These are phyloP conservation scores for Microctonus aethiopoides DNA, from an alignment of 2,888 invertebrate genomes.

Conservation along the genomic window DNA sequence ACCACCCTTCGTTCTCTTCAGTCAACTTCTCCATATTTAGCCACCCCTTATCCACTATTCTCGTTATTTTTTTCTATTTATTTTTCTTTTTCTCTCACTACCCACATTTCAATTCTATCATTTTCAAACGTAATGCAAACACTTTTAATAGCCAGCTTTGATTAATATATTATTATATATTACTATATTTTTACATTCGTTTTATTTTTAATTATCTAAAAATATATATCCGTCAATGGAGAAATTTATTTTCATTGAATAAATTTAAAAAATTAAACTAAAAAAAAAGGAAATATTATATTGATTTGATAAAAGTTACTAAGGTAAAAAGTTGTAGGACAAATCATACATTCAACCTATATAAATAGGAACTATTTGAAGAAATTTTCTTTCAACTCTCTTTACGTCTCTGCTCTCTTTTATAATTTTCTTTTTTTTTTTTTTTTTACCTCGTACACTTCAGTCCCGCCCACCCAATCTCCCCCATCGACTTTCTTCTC, in stretches of 20 bases:
- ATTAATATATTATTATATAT: too few relatives aligned
- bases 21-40: slow-evolving; percentile 26
- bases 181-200: neutral
- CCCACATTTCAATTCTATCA: neutral
- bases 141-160: too few relatives aligned
- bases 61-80: neutral
- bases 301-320: neutral
- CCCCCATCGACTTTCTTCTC: slow-evolving; percentile 20
- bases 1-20: slow-evolving; percentile 43
- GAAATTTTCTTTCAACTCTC: slow-evolving; percentile 20
- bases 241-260: neutral
- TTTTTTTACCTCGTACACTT: neutral
- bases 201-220: neutral
- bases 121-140: too few relatives aligned
- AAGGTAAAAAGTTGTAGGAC: slow-evolving; percentile 10
- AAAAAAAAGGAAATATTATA: neutral
- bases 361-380: slow-evolving; percentile 12
- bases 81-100: neutral
- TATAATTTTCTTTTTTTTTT: neutral
- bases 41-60: neutral
- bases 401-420: too few relatives aligned
- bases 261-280: neutral
- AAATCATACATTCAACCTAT: neutral
- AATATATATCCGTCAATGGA: neutral
- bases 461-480: too few relatives aligned